These are phyloP conservation scores for Minunthozetes semirufus DNA, from an alignment of 2,888 invertebrate genomes.

Conservation along the genomic window DNA sequence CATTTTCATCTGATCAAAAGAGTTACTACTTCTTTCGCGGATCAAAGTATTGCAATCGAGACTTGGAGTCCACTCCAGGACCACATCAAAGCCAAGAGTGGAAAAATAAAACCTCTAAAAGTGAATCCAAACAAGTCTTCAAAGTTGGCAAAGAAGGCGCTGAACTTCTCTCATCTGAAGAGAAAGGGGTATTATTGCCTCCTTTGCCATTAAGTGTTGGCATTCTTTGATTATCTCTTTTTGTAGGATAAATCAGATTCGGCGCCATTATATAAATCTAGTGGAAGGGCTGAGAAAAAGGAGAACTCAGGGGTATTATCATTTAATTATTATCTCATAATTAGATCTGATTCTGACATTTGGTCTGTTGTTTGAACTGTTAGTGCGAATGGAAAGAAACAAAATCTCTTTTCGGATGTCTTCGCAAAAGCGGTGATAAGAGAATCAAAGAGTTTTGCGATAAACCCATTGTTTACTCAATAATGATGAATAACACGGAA, in stretches of 20 bases:
- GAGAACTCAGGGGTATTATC: neutral
- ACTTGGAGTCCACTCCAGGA: neutral
- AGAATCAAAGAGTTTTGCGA: neutral
- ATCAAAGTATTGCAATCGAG: neutral
- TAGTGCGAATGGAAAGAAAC: conserved; percentile 22
- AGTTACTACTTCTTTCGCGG: neutral
- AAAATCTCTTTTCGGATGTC: neutral
- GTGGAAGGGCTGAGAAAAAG: neutral
- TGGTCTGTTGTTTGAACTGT: neutral
- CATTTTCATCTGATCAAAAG: neutral
- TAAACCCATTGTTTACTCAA: neutral
- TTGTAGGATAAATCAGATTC: neutral
- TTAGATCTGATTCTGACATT: too few relatives aligned
- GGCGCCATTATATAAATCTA: neutral
- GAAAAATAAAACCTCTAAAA: neutral
- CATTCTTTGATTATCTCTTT: neutral
- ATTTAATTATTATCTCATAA: neutral
- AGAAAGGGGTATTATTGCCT: too few relatives aligned
- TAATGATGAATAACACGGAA: neutral
- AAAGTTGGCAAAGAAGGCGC: too few relatives aligned
- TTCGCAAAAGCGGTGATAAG: neutral
- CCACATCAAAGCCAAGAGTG: neutral
- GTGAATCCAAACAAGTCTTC: too few relatives aligned
- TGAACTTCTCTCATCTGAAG: too few relatives aligned
- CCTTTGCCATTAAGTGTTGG: too few relatives aligned